A percentile compares a stretch with the other conserved stretches of the same genome.
Evolutionary conservation across 2,888 invertebrate genomes (phyloP).

Genomic region (Macrosiphum euphorbiae): DNA sequence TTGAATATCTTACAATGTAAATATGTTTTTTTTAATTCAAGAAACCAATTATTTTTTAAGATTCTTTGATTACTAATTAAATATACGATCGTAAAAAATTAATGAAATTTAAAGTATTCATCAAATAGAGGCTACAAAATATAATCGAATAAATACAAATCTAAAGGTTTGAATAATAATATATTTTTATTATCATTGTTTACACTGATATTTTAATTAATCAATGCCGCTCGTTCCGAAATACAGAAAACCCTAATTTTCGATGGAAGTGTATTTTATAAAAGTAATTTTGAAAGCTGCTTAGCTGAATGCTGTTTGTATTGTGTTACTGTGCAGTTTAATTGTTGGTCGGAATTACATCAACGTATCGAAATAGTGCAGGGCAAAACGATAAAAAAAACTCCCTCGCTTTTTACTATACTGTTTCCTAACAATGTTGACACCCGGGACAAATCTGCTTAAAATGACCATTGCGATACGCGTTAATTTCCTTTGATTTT

Average conservation of each 20-base stretch:
- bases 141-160: background rate
- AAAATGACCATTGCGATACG: background rate
- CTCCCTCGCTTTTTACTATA: background rate
- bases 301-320: background rate
- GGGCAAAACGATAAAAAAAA: background rate
- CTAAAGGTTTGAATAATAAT: background rate
- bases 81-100: background rate
- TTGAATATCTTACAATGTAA: background rate
- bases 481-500: background rate
- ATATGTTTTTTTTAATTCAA: background rate
- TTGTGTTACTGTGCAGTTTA: background rate
- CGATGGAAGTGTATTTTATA: background rate
- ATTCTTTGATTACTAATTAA: background rate
- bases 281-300: background rate
- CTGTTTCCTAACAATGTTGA: background rate
- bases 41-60: background rate
- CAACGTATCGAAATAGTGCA: background rate
- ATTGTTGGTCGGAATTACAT: background rate
- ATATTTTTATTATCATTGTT: background rate
- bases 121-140: background rate
- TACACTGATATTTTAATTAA: background rate
- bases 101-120: background rate
- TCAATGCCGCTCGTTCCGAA: background rate
- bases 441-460: background rate
- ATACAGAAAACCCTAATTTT: background rate